These are phyloP conservation scores for Bovichtus diacanthus DNA, from an alignment of 2,797 vertebrate genomes.

Conservation along the genomic window DNA sequence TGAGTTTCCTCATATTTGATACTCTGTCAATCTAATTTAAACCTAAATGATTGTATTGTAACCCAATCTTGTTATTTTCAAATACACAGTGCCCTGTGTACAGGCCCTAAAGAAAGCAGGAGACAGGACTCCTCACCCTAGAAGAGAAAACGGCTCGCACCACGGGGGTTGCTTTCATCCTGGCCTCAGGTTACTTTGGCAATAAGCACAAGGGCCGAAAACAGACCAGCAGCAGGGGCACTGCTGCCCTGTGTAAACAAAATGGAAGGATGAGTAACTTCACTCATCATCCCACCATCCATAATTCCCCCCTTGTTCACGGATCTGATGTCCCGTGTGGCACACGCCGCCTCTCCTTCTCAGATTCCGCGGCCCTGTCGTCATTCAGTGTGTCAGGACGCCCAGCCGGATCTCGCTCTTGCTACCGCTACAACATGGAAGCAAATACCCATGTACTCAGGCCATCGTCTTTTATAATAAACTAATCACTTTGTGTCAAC, in stretches of 20 bases:
- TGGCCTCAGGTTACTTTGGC: slow-evolving; percentile 71
- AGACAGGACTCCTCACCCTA: slow-evolving; percentile 43
- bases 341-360: slow-evolving; percentile 19
- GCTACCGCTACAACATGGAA: slow-evolving; percentile 72
- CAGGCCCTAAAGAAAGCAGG: slow-evolving; percentile 59
- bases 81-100: slow-evolving; percentile 60
- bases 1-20: slow-evolving; percentile 78
- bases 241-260: slow-evolving; percentile 49
- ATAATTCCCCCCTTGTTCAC: slow-evolving; percentile 43
- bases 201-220: slow-evolving; percentile 65
- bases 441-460: slow-evolving; percentile 68
- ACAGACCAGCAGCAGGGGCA: slow-evolving; percentile 40
- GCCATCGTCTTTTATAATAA: slow-evolving; percentile 82
- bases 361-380: slow-evolving; percentile 59
- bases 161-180: slow-evolving; percentile 65
- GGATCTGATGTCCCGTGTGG: slow-evolving; percentile 48
- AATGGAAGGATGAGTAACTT: slow-evolving; percentile 64
- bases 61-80: slow-evolving; percentile 73
- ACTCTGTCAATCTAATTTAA: slow-evolving; percentile 79
- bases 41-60: slow-evolving; percentile 76
- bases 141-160: slow-evolving; percentile 49
- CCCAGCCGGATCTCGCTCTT: slow-evolving; percentile 50
- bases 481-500: slow-evolving; percentile 87
- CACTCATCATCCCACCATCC: slow-evolving; percentile 65
- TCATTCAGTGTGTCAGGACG: slow-evolving; percentile 60